A percentile compares a stretch with the other conserved stretches of the same genome.
Evolutionary conservation across 1,140 invertebrate genomes (phyloP).

Genomic region (Zophobas atratus): DNA sequence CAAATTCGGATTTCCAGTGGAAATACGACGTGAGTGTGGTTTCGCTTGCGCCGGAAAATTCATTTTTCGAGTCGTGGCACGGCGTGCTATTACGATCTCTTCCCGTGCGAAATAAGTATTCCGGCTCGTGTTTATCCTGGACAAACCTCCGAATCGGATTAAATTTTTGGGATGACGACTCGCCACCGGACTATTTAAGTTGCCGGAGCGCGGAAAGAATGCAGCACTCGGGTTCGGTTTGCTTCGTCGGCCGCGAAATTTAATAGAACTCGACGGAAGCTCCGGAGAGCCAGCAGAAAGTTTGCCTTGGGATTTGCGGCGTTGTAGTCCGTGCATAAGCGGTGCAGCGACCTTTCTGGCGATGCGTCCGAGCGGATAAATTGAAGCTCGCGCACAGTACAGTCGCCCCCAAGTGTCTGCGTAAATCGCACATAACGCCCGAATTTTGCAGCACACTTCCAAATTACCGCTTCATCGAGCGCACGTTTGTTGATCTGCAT

Average conservation of each 20-base stretch:
- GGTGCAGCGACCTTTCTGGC: background rate
- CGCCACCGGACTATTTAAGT: slow-evolving; percentile 5
- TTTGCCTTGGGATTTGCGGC: slow-evolving; percentile 9
- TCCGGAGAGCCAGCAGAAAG: slow-evolving; percentile 14
- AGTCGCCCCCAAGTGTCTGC: background rate
- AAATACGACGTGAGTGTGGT: slow-evolving; percentile 1
- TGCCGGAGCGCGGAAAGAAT: slow-evolving; percentile 14
- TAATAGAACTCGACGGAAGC: slow-evolving; percentile 26
- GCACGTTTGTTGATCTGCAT: background rate
- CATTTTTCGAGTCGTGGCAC: slow-evolving; percentile 25
- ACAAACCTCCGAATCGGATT: slow-evolving; percentile 1
- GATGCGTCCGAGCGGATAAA: too few species aligned
- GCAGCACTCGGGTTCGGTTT: slow-evolving; percentile 14
- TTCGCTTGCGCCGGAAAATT: slow-evolving; percentile 4
- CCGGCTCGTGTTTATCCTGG: slow-evolving; percentile 2
- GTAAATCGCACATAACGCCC: too few species aligned
- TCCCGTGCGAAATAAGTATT: background rate
- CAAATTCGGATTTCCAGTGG: slow-evolving; percentile 21
- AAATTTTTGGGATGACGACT: slow-evolving; percentile 7
- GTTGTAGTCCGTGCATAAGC: slow-evolving; percentile 1
- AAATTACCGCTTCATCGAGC: too few species aligned
- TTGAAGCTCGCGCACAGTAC: background rate
- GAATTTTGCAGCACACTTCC: too few species aligned
- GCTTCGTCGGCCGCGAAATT: slow-evolving; percentile 30
- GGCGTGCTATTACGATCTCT: background rate